Base-by-base conservation (phyloP, 1,140 invertebrate species). In the Cryptotermes secundus region DNA sequence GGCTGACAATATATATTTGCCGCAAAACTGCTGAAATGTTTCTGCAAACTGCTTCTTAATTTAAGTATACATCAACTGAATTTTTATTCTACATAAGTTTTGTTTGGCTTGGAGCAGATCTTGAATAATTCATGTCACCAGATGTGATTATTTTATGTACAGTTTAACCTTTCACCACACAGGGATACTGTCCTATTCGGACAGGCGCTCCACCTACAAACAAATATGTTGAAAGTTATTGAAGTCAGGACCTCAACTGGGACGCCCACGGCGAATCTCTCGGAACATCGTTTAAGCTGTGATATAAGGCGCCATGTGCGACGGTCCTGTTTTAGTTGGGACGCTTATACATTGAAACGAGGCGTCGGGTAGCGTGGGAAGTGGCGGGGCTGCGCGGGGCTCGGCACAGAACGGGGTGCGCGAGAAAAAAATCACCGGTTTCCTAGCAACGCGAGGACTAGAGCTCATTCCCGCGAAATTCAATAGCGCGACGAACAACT, bases 391-490 rank as follows among this genome's bases (percentile, higher is more conserved):
- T 26, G 36, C 19, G 81, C 81, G 38, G n/a, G 24, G 81, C 9
- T 80, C 31, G 81, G 31, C 31, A 82, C 38, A 49, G 31, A 82
- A 38, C 38, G 81, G 35, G 36, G 81, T 45, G 38, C 59, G 59
- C 59, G 59, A 72, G 59, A 31, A 72, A 59, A 72, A 72, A 72
- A 45, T 45, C 81, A 82, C 45, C 81, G 42, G 81, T 82, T 45
- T 26, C 81, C 38, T 82, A 82, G 81, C 81, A 82, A 82, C 81
- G 81, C 36, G 36, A 38, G 38, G 36, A 38, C 38, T 38, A 49
- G n/a, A 34, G 81, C 81, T 82, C 81, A 38, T 82, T 82, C 81
- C 81, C 81, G 81, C 81, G 81, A 82, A 82, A 82, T 82, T 82
- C 81, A 82, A 82, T 82, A 82, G 81, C 81, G 45, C 81, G 81